phyloP scores from a whole-genome alignment of 2,797 vertebrate genomes.

The Falco cherrug region DNA sequence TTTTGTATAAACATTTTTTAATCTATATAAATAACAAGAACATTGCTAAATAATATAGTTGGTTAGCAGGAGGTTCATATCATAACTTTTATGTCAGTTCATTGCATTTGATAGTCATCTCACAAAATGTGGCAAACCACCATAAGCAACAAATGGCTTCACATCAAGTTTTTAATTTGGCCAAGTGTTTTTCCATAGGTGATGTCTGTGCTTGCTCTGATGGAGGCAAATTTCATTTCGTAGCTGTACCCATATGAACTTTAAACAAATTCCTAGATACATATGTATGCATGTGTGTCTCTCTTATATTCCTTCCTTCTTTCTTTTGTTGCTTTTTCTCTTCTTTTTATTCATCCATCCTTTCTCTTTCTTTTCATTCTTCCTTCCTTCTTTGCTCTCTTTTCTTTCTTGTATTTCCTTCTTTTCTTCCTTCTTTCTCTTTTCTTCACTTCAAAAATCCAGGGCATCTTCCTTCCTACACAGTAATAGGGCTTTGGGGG shows the following conservation, averaged over 20 bases:
- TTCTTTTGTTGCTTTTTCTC: rapidly evolving
- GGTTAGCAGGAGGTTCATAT: neutral
- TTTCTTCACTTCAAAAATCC: neutral
- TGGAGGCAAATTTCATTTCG: neutral
- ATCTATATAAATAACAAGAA: neutral
- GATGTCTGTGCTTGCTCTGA: neutral
- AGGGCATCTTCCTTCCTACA: neutral
- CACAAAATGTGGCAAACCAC: neutral
- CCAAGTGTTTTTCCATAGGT: neutral
- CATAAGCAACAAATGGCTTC: neutral
- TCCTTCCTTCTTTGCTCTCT: rapidly evolving
- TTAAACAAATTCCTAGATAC: neutral
- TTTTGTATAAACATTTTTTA: neutral
- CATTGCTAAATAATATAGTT: neutral
- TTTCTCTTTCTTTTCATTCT: rapidly evolving
- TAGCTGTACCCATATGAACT: neutral
- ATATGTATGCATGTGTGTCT: too few species aligned
- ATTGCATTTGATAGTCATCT: neutral
- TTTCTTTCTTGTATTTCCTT: too few species aligned
- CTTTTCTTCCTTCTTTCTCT: neutral
- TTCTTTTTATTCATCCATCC: neutral
- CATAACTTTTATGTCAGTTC: neutral
- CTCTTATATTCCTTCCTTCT: neutral
- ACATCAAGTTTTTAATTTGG: neutral
- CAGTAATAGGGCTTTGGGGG: conserved; percentile 22